phyloP scores from a whole-genome alignment of 2,888 invertebrate genomes.

The Acanthoscelides obtectus region DNA sequence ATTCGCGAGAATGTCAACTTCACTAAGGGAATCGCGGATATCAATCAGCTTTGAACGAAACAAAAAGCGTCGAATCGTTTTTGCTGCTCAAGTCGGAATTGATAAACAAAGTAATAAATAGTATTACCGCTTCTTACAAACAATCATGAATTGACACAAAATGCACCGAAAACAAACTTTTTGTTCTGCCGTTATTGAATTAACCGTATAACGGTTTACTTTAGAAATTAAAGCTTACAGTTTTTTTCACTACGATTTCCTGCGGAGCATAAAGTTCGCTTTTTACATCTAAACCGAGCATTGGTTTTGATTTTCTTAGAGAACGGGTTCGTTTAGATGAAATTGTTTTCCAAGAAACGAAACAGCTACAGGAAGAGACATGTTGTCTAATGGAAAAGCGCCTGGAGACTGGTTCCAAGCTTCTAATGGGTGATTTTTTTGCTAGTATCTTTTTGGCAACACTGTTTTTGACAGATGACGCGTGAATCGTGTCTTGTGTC shows the following conservation, averaged over 20 bases:
- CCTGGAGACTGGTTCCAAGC: too few species aligned
- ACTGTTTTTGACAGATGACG: too few species aligned
- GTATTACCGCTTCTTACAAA: neutral
- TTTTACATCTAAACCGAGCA: neutral
- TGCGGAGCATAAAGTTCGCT: neutral
- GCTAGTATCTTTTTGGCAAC: too few species aligned
- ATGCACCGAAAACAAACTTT: constrained; percentile 6
- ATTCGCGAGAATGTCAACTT: neutral
- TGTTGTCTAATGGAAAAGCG: too few species aligned
- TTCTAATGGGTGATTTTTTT: too few species aligned
- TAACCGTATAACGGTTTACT: constrained; percentile 13
- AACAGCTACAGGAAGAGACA: too few species aligned
- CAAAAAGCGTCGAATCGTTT: neutral
- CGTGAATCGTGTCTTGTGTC: too few species aligned
- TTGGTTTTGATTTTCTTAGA: neutral
- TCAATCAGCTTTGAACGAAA: neutral
- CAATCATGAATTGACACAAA: constrained; percentile 5
- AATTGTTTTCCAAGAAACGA: too few species aligned
- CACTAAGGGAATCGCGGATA: neutral
- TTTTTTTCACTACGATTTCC: neutral
- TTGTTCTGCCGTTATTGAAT: constrained; percentile 14
- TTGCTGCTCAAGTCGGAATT: neutral
- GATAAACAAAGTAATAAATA: neutral
- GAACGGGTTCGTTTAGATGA: neutral
- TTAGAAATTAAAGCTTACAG: constrained; percentile 7